A percentile compares a stretch with the other conserved stretches of the same genome.
Conservation (phyloP, 2,113 vertebrate species). For the Nannobrachium achirus region DNA sequence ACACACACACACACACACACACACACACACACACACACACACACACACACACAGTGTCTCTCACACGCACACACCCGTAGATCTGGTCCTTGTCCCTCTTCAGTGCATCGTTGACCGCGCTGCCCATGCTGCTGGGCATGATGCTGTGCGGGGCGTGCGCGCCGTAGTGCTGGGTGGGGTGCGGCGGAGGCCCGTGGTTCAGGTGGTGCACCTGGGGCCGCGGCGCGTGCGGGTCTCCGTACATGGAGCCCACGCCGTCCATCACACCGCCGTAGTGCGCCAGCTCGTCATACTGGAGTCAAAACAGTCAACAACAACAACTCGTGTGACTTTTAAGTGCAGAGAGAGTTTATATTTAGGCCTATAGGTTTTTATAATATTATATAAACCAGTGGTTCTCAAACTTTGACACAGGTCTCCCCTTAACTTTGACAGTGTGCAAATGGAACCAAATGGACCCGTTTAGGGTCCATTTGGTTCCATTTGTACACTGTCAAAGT, state of each 20-base stretch:
- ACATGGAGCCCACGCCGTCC: constrained; percentile 96
- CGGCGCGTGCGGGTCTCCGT: constrained; percentile 93
- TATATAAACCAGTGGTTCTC: too few relatives aligned
- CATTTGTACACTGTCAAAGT: too few relatives aligned
- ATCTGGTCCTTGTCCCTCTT: constrained; percentile 98
- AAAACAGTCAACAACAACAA: neutral
- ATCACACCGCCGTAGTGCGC: constrained; percentile 91
- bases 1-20: constrained; percentile 21
- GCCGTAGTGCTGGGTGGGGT: constrained; percentile 93
- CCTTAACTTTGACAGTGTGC: too few relatives aligned
- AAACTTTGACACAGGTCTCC: too few relatives aligned
- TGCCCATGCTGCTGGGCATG: constrained; percentile 92
- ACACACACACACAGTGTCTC: too few relatives aligned
- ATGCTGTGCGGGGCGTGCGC: constrained; percentile 92
- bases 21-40: too few relatives aligned
- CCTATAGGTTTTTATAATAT: too few relatives aligned
- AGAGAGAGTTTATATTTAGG: neutral
- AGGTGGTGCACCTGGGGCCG: constrained; percentile 94
- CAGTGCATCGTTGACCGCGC: constrained; percentile 91
- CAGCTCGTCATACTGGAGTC: constrained; percentile 92
- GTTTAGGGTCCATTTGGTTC: too few relatives aligned
- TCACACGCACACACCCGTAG: constrained; percentile 85
- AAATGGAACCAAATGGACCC: too few relatives aligned
- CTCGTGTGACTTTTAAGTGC: neutral
- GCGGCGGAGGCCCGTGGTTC: constrained; percentile 92